Evolutionary conservation across 1,140 invertebrate species (phyloP).

Genomic region (Drosophila virilis): DNA sequence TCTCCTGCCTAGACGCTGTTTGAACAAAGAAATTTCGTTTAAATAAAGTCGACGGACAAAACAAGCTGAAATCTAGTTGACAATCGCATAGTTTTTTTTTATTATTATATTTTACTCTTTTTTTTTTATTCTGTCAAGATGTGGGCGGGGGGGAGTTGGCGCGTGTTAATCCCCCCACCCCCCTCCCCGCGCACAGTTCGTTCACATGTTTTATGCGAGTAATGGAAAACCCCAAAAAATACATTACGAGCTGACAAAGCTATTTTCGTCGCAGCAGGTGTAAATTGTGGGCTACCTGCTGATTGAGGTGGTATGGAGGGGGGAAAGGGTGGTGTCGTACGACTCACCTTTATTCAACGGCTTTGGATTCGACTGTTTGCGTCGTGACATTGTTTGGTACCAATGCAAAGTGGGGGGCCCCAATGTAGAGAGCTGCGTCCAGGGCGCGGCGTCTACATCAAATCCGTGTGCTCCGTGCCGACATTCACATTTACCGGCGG

Average conservation of each 20-base stretch:
- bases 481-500: constrained; percentile 65
- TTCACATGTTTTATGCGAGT: constrained; percentile 28
- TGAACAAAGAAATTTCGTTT: constrained; percentile 67
- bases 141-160: not conserved
- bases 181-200: constrained; percentile 23
- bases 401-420: constrained; percentile 57
- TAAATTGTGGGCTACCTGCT: constrained; percentile 13
- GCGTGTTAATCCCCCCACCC: not conserved
- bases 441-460: constrained; percentile 60
- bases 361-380: constrained; percentile 86
- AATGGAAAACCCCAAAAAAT: constrained; percentile 40
- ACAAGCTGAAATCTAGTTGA: constrained; percentile 29
- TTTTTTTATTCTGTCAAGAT: too few species aligned
- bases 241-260: constrained; percentile 49
- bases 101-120: not conserved
- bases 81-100: constrained; percentile 33
- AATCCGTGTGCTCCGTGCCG: constrained; percentile 33
- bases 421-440: constrained; percentile 47
- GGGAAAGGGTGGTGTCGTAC: too few species aligned
- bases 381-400: constrained; percentile 85
- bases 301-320: too few species aligned
- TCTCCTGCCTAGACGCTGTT: not conserved
- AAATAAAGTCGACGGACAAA: constrained; percentile 33
- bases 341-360: constrained; percentile 85
- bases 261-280: constrained; percentile 32